Evolutionary conservation across 30 jellyfish, hydroid and myxozoan species (phyloP).

Genomic region (Aurelia coerulea): DNA sequence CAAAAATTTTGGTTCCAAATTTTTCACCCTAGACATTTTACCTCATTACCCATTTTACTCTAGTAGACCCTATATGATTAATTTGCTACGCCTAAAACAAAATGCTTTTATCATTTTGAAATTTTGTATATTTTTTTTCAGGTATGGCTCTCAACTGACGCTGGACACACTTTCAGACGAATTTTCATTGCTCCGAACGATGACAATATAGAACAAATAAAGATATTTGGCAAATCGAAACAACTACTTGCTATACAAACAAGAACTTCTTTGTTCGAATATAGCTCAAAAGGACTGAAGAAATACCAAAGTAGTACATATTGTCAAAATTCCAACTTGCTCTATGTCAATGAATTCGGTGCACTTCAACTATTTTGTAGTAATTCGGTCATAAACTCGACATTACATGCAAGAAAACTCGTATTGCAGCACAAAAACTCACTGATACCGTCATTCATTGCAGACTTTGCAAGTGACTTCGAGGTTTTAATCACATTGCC

Average conservation of each 20-base stretch:
- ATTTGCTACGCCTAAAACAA: too few species aligned
- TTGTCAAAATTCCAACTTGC: background rate
- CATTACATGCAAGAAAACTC: background rate
- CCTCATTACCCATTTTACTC: too few species aligned
- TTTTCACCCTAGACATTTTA: too few species aligned
- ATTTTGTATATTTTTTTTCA: too few species aligned
- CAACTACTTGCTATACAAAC: background rate
- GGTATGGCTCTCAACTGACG: constrained; percentile 70
- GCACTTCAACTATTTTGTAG: constrained; percentile 1
- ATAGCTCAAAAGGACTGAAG: constrained; percentile 25
- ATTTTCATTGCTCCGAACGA: constrained; percentile 12
- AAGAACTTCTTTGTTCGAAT: background rate
- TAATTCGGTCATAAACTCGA: background rate
- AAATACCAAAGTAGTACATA: background rate
- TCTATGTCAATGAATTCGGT: background rate
- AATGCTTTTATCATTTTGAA: too few species aligned
- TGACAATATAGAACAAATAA: constrained; percentile 4
- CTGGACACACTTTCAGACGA: constrained; percentile 48
- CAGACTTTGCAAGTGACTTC: constrained; percentile 7
- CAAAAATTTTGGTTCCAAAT: too few species aligned
- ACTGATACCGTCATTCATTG: constrained; percentile 1
- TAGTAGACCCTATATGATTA: too few species aligned
- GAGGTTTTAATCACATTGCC: constrained; percentile 1
- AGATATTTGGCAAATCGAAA: background rate
- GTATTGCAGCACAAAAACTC: background rate